Conservation (phyloP, 2,888 invertebrate species). For the Caprella mutica region DNA sequence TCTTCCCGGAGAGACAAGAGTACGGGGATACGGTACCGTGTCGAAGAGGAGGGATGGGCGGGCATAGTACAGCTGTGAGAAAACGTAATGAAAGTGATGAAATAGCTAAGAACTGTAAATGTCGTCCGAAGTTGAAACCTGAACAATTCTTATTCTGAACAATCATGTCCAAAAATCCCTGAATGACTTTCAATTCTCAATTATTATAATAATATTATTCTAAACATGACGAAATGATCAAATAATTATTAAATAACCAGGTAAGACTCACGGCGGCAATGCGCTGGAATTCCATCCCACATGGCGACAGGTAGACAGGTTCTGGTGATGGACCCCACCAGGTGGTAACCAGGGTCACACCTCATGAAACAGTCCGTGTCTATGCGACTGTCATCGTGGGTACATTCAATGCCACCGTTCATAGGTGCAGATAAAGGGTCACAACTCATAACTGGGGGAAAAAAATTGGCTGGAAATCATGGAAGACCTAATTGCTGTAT, state of each 20-base stretch:
- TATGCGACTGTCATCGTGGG: constrained; percentile 43
- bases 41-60: constrained; percentile 45
- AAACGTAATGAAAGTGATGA: too few relatives aligned
- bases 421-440: too few relatives aligned
- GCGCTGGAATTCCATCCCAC: constrained; percentile 56
- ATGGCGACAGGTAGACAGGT: constrained; percentile 55
- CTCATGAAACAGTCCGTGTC: constrained; percentile 55
- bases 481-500: too few relatives aligned
- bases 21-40: constrained; percentile 48
- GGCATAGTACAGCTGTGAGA: constrained; percentile 43
- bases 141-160: too few relatives aligned
- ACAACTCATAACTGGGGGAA: too few relatives aligned
- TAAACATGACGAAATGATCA: too few relatives aligned
- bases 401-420: constrained; percentile 48
- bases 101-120: constrained; percentile 6
- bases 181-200: too few relatives aligned
- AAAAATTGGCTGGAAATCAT: too few relatives aligned
- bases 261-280: constrained; percentile 50
- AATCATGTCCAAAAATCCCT: too few relatives aligned
- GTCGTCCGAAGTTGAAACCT: background rate
- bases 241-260: too few relatives aligned
- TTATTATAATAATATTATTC: too few relatives aligned
- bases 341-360: constrained; percentile 52
- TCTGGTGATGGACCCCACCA: constrained; percentile 52
- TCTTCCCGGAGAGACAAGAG: constrained; percentile 47